These are phyloP conservation scores for Polypterus senegalus DNA, from an alignment of 2,113 vertebrate species.

Conservation along the genomic window DNA sequence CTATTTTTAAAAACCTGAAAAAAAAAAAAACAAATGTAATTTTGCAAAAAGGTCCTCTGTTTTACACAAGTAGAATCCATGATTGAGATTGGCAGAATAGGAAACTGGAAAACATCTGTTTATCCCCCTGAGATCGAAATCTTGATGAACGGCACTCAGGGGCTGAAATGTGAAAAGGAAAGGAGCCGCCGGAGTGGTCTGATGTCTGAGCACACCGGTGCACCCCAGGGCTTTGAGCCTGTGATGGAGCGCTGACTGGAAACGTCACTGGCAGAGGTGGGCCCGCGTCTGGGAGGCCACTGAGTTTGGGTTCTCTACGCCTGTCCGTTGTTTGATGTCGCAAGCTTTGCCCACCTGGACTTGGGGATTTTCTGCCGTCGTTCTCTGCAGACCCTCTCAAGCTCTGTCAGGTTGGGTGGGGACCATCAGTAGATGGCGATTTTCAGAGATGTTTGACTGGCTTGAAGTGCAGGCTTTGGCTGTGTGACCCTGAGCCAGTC, in stretches of 20 bases:
- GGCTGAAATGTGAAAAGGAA: neutral
- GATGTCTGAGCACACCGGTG: neutral
- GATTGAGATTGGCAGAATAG: slow-evolving; percentile 4
- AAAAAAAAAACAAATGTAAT: neutral
- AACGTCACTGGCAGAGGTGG: neutral
- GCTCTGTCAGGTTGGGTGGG: too few relatives aligned
- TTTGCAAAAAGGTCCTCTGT: neutral
- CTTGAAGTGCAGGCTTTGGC: too few relatives aligned
- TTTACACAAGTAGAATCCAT: neutral
- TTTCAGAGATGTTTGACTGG: too few relatives aligned
- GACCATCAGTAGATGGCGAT: too few relatives aligned
- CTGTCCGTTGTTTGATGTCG: neutral
- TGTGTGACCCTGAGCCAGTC: too few relatives aligned
- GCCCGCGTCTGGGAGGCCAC: neutral
- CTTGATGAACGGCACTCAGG: neutral
- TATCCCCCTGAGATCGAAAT: neutral
- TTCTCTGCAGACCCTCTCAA: too few relatives aligned
- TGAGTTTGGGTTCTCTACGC: neutral
- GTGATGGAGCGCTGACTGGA: neutral
- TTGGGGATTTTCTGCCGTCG: too few relatives aligned
- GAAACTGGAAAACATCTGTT: neutral
- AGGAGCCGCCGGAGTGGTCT: too few relatives aligned
- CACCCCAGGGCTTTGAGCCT: neutral
- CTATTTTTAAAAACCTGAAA: neutral
- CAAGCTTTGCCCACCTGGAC: too few relatives aligned